phyloP scores from a whole-genome alignment of 2,888 invertebrate species.

The Smittia sp. region DNA sequence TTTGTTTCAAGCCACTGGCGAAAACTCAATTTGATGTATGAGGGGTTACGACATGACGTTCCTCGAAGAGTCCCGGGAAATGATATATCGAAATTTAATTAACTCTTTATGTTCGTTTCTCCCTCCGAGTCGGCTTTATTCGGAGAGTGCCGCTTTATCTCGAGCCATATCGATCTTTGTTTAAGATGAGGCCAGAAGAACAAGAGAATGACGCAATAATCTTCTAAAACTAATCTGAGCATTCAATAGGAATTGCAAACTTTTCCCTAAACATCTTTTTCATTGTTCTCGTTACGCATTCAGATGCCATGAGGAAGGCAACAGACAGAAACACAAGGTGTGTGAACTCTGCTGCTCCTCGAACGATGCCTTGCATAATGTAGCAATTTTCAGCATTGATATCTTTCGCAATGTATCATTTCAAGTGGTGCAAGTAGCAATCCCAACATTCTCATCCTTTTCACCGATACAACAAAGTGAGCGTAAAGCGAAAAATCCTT shows the following conservation, averaged over 20 bases:
- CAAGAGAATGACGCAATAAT: not conserved
- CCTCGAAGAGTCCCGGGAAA: constrained; percentile 16
- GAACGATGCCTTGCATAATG: constrained; percentile 18
- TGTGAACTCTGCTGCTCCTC: not conserved
- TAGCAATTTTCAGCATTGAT: constrained; percentile 8
- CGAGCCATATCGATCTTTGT: not conserved
- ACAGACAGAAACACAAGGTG: not conserved
- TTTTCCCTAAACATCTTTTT: constrained; percentile 10
- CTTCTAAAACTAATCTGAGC: constrained; percentile 3
- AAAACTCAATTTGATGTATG: not conserved
- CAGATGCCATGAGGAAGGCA: not conserved
- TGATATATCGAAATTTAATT: constrained; percentile 39
- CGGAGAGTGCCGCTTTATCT: not conserved
- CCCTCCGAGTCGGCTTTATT: not conserved
- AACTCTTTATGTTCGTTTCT: constrained; percentile 29
- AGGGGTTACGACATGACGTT: not conserved
- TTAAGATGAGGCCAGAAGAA: too few species aligned
- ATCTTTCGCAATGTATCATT: constrained; percentile 32
- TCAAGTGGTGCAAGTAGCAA: constrained; percentile 26
- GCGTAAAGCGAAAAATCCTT: constrained; percentile 18
- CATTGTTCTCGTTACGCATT: not conserved
- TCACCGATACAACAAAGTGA: constrained; percentile 27
- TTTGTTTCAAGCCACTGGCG: not conserved
- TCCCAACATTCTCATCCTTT: not conserved
- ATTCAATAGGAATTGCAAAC: not conserved